Evolutionary conservation across 1,140 invertebrate genomes (phyloP), one percentile per base, ranked within the genome.

Genomic region (Nautilus pompilius): DNA sequence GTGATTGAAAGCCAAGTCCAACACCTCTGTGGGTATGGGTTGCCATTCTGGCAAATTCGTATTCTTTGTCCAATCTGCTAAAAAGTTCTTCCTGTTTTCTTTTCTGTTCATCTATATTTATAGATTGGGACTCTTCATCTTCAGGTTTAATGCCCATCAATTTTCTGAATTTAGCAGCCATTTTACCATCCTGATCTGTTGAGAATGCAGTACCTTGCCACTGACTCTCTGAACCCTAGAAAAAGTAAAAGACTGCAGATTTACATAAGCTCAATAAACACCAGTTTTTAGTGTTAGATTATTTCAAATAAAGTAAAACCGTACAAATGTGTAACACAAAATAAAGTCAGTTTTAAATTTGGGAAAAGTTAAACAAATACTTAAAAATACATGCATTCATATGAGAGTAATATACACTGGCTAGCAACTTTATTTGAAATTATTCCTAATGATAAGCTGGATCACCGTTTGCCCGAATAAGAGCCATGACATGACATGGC

Each of bases 1-100:
- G 68, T 51, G 79, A 83, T 22, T 83, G 84, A 72, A 89, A 96
- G 22, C 95, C 95, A 6, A 96, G 84, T 0, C 94, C 95, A 1
- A 96, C 89, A 5, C 95, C 94, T 41, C 94, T 84, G 84, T 96
- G 94, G 1, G 93, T 96, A 80, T 97, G 95, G 0, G 95, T 97
- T 13, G 93, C 91, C 60, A 93, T 91, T 53, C 95, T 83, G 2
- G 95, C 95, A 51, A 94, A 92, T 82, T 96, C 93, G 78, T 98
- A 98, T 78, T 98, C 93, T 67, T 92, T 90, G 74, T 97, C 94
- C 87, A 98, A 90, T 41, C 90, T 89, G 58, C 88, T 87, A 79
- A 97, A 96, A 83, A 96, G 88, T 81, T 95, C 93, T 74, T 94
- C 90, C 74, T 95, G 93, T 74, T 93, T 92, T 48, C 67, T 64